Evolutionary conservation across 2,113 vertebrate genomes (phyloP), one percentile per base, ranked within the genome.

Genomic region (Lontra canadensis): DNA sequence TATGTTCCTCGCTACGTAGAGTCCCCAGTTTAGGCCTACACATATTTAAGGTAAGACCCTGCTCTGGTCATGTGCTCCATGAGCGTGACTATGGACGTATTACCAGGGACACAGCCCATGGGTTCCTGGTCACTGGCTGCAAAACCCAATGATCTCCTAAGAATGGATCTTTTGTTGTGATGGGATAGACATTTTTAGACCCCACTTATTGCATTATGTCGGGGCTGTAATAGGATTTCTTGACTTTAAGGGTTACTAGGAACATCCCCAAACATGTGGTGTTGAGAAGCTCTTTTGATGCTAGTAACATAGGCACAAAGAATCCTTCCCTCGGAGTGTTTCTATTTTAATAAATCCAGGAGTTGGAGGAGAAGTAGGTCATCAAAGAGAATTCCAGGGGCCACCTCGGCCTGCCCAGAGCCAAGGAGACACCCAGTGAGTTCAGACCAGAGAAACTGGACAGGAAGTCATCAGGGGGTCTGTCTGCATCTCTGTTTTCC

Each of bases 121-220:
- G 15, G 47, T 23, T 74, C 63, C 61, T 26, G 11, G 23, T 12
- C n/a, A 0, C 42, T 29, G 83, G 61, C n/a, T 15, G 31, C 3
- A 25, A 10, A 49, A 3, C 3, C 34, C 13, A 1, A 0, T 0
- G 6, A 12, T 0, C 23, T 7, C 67, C 13, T 52, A 25, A 23
- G 26, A 3, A 0, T 1, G 1, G 2, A 2, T 25, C 34, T 7
- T 42, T 73, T 2, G 7, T 44, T 17, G 7, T 55, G 29, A 55
- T 12, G 7, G 29, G 57, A 71, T 31, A 29, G 3, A 34, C 4
- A 7, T 29, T 52, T 94, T 1, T 34, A 21, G 59, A 36, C 2
- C 26, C 36, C 26, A 44, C 34, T 36, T 44, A 49, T 0, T 36
- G 21, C 6, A 8, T 47, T 7, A 21, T 3, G 71, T 7, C 0